phyloP scores from a whole-genome alignment of 2,888 invertebrate species.

The Lycocerus yunnanus region DNA sequence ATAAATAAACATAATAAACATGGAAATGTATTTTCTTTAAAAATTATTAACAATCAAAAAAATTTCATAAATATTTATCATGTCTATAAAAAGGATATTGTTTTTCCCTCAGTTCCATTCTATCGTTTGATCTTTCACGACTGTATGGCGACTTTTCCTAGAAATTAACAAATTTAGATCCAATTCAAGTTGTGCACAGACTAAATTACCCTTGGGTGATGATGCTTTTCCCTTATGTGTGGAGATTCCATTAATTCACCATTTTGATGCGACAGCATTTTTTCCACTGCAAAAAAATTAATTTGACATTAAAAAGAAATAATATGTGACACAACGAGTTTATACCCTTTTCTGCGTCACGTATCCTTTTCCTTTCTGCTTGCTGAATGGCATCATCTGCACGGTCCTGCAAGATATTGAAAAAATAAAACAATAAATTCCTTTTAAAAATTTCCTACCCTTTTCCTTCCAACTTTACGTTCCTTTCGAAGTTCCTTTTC shows the following conservation, averaged over 20 bases:
- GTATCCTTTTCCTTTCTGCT: constrained; percentile 74
- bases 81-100: constrained; percentile 74
- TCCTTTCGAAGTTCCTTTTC: constrained; percentile 81
- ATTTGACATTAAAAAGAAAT: neutral
- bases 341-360: constrained; percentile 79
- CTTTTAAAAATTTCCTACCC: constrained; percentile 60
- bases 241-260: constrained; percentile 71
- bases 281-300: constrained; percentile 55
- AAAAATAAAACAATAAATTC: neutral
- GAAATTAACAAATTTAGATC: constrained; percentile 44
- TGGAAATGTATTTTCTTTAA: constrained; percentile 13
- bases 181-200: neutral
- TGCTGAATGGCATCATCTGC: constrained; percentile 67
- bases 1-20: neutral
- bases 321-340: constrained; percentile 14
- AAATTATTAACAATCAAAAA: constrained; percentile 16
- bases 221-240: constrained; percentile 70
- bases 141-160: constrained; percentile 82
- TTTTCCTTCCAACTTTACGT: constrained; percentile 78
- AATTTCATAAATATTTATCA: constrained; percentile 19
- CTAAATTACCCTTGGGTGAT: constrained; percentile 70
- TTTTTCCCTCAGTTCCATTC: constrained; percentile 75
- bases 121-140: constrained; percentile 76
- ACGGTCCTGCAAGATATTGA: constrained; percentile 60
- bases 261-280: constrained; percentile 73